Evolutionary conservation across 2,888 invertebrate species (phyloP), one percentile per base, ranked within the genome.

Genomic region (Watsonalla binaria): DNA sequence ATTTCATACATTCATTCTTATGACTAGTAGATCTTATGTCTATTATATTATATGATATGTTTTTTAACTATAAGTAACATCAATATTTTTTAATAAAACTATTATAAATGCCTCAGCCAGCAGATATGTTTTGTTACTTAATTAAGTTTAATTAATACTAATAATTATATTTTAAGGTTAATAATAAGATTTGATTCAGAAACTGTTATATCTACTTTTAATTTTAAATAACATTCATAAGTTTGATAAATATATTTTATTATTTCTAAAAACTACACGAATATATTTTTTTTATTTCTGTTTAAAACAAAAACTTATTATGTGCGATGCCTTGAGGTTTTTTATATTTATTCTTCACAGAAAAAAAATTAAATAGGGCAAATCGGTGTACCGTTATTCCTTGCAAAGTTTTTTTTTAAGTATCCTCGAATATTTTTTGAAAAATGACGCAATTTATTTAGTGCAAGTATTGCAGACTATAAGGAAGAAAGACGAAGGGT

Each of bases 101-200:
- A 79, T 69, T 80, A 80, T 86, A 90, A 90, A 90, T 91, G 90
- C 91, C 90, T 85, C 91, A 91, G 90, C 90, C 91, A 90, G 85
- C 74, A 66, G 88, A 90, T 90, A 90, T 91, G 87, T 91, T 82
- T 85, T 78, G 77, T 82, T 78, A 84, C 83, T 86, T 87, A 86
- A 64, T 70, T 79, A 67, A 55, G 59, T 54, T 56, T 68, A 70
- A 55, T 60, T 78, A 75, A 63, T 68, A 61, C 46, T 56, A 72
- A 66, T 67, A 66, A 54, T 61, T 58, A 70, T 76, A 72, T 78
- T 74, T 71, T 71, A 76, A n/a, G 72, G 67, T 78, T 77, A 74
- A 79, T 79, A 68, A 70, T 73, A 70, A 74, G 64, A 74, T 45
- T 68, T 70, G 76, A 75, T 66, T 61, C 66, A 53, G 60, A 54